Base-by-base conservation (phyloP, 2,888 invertebrate genomes). In the Melieria picta region DNA sequence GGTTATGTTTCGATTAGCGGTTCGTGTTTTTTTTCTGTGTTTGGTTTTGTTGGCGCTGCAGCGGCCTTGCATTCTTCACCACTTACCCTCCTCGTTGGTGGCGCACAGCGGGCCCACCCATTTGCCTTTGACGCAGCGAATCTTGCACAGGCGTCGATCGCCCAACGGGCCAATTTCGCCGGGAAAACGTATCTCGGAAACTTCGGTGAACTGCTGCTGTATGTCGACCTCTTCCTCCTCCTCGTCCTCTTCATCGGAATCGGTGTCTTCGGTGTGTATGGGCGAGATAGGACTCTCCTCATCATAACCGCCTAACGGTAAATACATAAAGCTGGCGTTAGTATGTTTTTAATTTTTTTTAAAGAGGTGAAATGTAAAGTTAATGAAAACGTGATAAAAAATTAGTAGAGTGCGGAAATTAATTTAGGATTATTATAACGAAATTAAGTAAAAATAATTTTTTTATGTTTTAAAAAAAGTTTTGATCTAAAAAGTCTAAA, bases 61-160 rank as follows among this genome's bases (percentile, higher is more conserved):
- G 16, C 16, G 16, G 16, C 16, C 16, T 16, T 16, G 16, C 10
- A n/a, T 64, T 56, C 73, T 72, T 71, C 70, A 77, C 82, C 81
- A 85, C 84, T 88, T 88, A 93, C 94, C 93, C 89, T 92, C 91
- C 79, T 93, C 91, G 65, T 85, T 86, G 75, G 89, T 90, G 65
- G 92, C 92, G 84, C 94, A 94, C 30, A 94, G 88, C 1, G 94
- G 94, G 4, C 94, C 94, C 57, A 94, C 93, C 94, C 94, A 94
- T 83, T 93, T 92, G 61, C 94, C 94, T 82, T 92, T 93, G 73
- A 94, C 91, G 83, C 94, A 94, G 85, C 94, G 94, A 77, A 94
- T 93, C 86, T 94, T 94, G 86, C 94, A 94, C 69, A 93, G 89
- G 45, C 93, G 88, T 71, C 91, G 89, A 83, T 93, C 93, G 75